Evolutionary conservation across 1,140 invertebrate genomes (phyloP).

Genomic region (Hesperophylax magnus): DNA sequence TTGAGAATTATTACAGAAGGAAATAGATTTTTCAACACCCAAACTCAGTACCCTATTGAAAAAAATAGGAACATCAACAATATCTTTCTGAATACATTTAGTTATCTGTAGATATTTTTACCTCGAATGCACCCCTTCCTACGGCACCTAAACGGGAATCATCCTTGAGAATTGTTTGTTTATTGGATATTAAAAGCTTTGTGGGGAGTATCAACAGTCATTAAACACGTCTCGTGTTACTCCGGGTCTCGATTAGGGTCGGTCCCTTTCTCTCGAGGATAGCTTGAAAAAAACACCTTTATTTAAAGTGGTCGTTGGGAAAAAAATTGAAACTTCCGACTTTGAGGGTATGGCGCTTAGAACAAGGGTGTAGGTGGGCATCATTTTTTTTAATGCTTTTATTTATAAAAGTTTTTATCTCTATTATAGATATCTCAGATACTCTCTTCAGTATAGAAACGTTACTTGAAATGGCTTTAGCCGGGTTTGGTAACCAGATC

Average conservation of each 20-base stretch:
- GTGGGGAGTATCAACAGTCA: conserved; percentile 50
- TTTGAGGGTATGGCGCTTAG: background rate
- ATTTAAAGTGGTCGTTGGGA: conserved; percentile 8
- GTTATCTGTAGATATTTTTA: too few species aligned
- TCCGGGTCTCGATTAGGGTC: conserved; percentile 19
- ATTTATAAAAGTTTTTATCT: too few species aligned
- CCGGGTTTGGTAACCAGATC: too few species aligned
- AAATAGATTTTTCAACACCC: too few species aligned
- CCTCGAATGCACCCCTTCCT: background rate
- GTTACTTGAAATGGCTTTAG: too few species aligned
- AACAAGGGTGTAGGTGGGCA: background rate
- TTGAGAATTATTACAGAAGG: too few species aligned
- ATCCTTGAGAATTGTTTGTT: conserved; percentile 48
- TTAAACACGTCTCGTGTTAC: conserved; percentile 52
- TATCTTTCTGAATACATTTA: too few species aligned
- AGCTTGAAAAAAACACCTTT: background rate
- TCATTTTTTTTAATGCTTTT: background rate
- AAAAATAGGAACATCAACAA: too few species aligned
- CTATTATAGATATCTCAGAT: too few species aligned
- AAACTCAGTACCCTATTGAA: too few species aligned
- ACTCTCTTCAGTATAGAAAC: too few species aligned
- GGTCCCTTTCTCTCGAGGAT: conserved; percentile 8
- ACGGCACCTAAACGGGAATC: background rate
- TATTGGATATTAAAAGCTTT: conserved; percentile 56
- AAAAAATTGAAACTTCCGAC: conserved; percentile 33